phyloP scores from a whole-genome alignment of 2,797 vertebrate species.

The Thalassophryne amazonica region DNA sequence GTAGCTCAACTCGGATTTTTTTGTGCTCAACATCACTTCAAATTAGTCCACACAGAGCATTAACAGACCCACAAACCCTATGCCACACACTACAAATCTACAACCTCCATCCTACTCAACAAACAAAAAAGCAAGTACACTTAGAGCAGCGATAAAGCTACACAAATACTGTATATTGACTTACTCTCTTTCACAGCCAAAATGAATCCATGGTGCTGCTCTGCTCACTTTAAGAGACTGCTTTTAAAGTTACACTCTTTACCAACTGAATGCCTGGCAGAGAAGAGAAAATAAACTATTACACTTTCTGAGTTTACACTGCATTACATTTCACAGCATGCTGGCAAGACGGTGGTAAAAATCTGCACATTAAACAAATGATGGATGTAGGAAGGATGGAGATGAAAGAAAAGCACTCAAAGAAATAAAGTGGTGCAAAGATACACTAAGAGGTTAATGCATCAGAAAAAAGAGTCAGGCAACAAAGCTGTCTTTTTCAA shows the following conservation, averaged over 20 bases:
- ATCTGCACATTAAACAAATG: conserved; percentile 36
- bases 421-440: neutral
- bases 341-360: conserved; percentile 23
- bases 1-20: too few relatives aligned
- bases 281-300: conserved; percentile 62
- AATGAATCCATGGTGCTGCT: conserved; percentile 44
- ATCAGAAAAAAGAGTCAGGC: neutral
- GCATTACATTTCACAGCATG: conserved; percentile 51
- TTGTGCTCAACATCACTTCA: neutral
- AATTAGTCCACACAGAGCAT: neutral
- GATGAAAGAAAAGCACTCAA: conserved; percentile 3
- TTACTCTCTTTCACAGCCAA: conserved; percentile 27
- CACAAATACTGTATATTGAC: conserved; percentile 34
- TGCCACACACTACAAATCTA: conserved; percentile 4
- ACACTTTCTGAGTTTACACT: conserved; percentile 65
- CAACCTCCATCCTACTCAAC: neutral
- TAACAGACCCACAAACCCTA: neutral
- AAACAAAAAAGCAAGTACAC: neutral
- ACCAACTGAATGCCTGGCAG: conserved; percentile 44
- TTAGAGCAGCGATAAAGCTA: neutral
- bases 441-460: neutral
- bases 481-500: neutral
- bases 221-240: conserved; percentile 56
- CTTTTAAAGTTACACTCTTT: conserved; percentile 62
- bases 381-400: too few relatives aligned